phyloP scores from a whole-genome alignment of 2,888 invertebrate genomes.

The Listrodromus nycthemerus region DNA sequence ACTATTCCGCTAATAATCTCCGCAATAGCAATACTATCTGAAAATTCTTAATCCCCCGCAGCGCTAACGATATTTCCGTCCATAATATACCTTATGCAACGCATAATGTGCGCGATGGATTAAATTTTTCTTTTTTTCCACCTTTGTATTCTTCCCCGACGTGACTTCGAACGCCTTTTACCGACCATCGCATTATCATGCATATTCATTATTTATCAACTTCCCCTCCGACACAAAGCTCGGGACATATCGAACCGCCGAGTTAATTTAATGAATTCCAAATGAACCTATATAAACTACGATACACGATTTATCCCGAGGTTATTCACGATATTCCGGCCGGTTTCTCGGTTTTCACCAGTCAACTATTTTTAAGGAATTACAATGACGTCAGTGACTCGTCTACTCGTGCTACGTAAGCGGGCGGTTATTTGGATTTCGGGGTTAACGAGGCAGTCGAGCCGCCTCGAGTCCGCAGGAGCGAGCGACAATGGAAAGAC shows the following conservation, averaged over 20 bases:
- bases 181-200: background rate
- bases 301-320: background rate
- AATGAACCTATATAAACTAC: background rate
- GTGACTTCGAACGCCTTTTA: background rate
- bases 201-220: background rate
- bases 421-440: constrained; percentile 66
- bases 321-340: background rate
- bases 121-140: background rate
- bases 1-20: background rate
- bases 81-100: background rate
- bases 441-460: constrained; percentile 65
- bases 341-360: background rate
- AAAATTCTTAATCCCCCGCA: background rate
- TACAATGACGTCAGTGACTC: constrained; percentile 72
- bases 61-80: background rate
- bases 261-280: background rate
- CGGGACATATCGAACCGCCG: background rate
- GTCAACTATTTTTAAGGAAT: constrained; percentile 73
- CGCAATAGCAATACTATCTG: background rate
- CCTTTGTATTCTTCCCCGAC: background rate
- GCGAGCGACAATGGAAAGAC: constrained; percentile 2
- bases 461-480: constrained; percentile 6
- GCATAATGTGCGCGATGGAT: background rate
- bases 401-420: constrained; percentile 22
- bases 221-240: background rate